Base-by-base conservation (phyloP, 1,140 invertebrate genomes). In the Pogonomyrmex barbatus region DNA sequence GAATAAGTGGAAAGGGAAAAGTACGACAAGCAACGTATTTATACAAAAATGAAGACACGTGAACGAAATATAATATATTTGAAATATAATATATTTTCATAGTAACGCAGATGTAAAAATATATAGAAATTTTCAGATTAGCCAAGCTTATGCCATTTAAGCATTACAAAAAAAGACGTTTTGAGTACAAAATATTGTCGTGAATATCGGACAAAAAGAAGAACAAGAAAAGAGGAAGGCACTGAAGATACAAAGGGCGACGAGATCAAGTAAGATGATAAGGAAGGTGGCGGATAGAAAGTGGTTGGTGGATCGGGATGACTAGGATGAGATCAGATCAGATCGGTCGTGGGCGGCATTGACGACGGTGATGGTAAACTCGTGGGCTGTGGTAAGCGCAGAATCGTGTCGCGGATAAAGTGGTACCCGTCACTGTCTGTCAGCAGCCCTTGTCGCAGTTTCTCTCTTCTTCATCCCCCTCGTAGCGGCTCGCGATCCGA, bases 331-430 rank as follows among this genome's bases (percentile, higher is more conserved):
- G 91, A 94, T 93, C 90, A 90, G 91, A 94, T 93, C 90, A 90
- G 91, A 93, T 93, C 90, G 87, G 87, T 90, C 76, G 83, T 71
- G 87, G 86, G 87, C 89, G 78, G 89, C 86, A 83, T 90, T 68
- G 91, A 87, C 86, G 90, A 87, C 85, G 89, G 89, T 89, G 88
- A 89, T 88, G 91, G 91, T 93, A 90, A 93, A 91, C 89, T 91
- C 87, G 90, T 92, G 92, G 92, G 89, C 90, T 93, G 92, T 84
- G 93, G 93, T 94, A 94, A 94, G 94, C 94, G 94, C 92, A 94
- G 93, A 94, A 94, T 89, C 94, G 89, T 94, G 94, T 94, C 91
- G 93, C 88, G 92, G 93, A 94, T 94, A 94, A 94, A 94, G 93
- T 93, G 91, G 90, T 91, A 90, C 91, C 91, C 91, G 91, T 94